Conservation (phyloP, 2,797 vertebrate species). For the Diceros bicornis region DNA sequence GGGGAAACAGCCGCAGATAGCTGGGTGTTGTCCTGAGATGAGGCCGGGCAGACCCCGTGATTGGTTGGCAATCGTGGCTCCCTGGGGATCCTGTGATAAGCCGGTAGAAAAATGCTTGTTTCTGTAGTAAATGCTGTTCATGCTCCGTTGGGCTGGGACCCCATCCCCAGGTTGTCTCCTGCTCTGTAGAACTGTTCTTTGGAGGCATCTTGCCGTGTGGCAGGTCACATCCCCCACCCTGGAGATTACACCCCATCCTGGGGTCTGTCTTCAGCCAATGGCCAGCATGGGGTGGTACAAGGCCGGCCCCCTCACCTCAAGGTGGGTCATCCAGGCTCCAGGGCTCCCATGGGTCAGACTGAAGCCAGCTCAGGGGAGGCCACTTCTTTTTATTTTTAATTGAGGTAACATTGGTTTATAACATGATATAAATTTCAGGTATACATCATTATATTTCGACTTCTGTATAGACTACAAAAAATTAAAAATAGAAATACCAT, state of each 20-base stretch:
- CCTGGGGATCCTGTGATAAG: background rate
- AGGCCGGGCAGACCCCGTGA: background rate
- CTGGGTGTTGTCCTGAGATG: rapidly evolving
- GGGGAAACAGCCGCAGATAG: rapidly evolving
- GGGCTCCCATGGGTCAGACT: no score
- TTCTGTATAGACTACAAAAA: no score
- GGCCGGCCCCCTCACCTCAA: rapidly evolving
- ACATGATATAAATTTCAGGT: no score
- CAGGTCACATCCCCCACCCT: rapidly evolving
- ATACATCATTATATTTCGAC: no score
- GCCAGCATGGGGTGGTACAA: background rate
- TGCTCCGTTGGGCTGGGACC: rapidly evolving
- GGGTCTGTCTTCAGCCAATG: background rate
- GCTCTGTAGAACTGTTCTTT: background rate
- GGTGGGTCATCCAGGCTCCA: no score
- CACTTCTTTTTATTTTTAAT: no score
- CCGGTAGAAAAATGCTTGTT: background rate
- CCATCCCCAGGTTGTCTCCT: rapidly evolving
- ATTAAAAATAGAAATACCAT: no score
- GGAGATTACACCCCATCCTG: rapidly evolving
- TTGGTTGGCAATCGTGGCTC: rapidly evolving
- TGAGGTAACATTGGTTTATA: no score
- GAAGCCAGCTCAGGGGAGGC: no score
- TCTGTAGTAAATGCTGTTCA: background rate
- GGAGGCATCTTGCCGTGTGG: background rate